A percentile compares a stretch with the other conserved stretches of the same genome.
phyloP scores from a whole-genome alignment of 2,113 vertebrate species.

The Tringa solitaria region DNA sequence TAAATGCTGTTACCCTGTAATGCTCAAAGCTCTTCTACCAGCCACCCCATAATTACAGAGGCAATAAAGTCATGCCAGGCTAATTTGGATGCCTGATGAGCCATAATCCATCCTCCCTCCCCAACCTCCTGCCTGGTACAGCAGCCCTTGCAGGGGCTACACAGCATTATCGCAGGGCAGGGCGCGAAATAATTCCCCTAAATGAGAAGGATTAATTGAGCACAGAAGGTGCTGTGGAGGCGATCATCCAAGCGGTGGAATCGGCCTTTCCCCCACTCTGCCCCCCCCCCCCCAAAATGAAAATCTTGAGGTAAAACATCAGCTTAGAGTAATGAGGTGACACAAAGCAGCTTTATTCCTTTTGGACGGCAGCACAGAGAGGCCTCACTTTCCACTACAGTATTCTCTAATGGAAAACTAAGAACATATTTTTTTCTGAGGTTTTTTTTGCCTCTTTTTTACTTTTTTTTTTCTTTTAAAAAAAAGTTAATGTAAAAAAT shows the following conservation, averaged over 20 bases:
- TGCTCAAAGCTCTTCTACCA: neutral
- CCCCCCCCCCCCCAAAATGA: neutral
- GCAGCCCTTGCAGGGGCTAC: neutral
- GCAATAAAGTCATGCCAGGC: neutral
- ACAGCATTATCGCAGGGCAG: neutral
- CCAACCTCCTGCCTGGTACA: neutral
- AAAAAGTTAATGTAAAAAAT: neutral
- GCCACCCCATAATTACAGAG: neutral
- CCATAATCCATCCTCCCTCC: neutral
- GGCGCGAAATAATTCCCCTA: neutral
- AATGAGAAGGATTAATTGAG: neutral
- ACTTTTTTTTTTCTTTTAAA: neutral
- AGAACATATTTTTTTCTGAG: conserved; percentile 8
- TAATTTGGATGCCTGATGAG: neutral
- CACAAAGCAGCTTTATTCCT: conserved; percentile 65
- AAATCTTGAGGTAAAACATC: conserved; percentile 10
- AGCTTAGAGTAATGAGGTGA: conserved; percentile 63
- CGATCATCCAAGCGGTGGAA: neutral
- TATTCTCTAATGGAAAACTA: conserved; percentile 40
- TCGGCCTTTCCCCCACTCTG: neutral
- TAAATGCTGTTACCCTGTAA: accelerated
- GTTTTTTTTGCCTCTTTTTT: too few relatives aligned
- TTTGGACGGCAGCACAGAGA: conserved; percentile 42
- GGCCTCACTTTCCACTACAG: conserved; percentile 54
- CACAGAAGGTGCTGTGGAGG: neutral